Percentiles rank a stretch among this genome's conserved stretches.
phyloP scores from a whole-genome alignment of 2,888 invertebrate species.

The Mythimna lalbum region DNA sequence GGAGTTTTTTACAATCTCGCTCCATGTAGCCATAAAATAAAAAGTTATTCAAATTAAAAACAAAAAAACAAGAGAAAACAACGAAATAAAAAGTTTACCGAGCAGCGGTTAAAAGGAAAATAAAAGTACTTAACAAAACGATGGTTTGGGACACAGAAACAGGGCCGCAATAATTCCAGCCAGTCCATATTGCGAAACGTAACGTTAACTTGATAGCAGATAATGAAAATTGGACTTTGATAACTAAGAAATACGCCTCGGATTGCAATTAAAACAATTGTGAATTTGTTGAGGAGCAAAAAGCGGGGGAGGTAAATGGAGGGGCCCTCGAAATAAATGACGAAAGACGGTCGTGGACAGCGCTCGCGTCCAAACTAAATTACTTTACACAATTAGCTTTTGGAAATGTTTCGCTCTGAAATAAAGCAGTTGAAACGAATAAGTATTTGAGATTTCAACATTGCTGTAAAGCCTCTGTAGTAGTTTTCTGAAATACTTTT shows the following conservation, averaged over 20 bases:
- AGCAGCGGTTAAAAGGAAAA: slow-evolving; percentile 72
- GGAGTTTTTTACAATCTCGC: slow-evolving; percentile 56
- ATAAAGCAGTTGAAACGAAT: slow-evolving; percentile 67
- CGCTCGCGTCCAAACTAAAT: slow-evolving; percentile 76
- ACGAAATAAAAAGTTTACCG: slow-evolving; percentile 71
- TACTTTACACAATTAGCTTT: slow-evolving; percentile 82
- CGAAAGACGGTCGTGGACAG: slow-evolving; percentile 75
- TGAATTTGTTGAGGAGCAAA: slow-evolving; percentile 71
- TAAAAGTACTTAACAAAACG: slow-evolving; percentile 72
- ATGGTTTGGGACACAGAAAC: slow-evolving; percentile 64
- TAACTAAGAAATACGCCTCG: slow-evolving; percentile 76
- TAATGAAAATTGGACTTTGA: slow-evolving; percentile 78
- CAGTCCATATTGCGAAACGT: slow-evolving; percentile 59
- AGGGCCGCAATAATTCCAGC: slow-evolving; percentile 61
- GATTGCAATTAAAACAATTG: slow-evolving; percentile 77
- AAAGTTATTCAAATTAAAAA: slow-evolving; percentile 65
- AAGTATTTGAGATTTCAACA: slow-evolving; percentile 57
- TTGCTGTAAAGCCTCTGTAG: slow-evolving; percentile 12
- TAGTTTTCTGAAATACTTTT: slow-evolving; percentile 21
- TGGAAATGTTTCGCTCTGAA: slow-evolving; percentile 72
- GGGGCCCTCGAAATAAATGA: slow-evolving; percentile 79
- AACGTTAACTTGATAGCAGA: slow-evolving; percentile 65
- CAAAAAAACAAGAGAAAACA: slow-evolving; percentile 64
- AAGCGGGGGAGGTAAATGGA: slow-evolving; percentile 73
- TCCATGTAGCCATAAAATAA: slow-evolving; percentile 63